Conservation (phyloP, 2,113 vertebrate species). For the Natator depressus region DNA sequence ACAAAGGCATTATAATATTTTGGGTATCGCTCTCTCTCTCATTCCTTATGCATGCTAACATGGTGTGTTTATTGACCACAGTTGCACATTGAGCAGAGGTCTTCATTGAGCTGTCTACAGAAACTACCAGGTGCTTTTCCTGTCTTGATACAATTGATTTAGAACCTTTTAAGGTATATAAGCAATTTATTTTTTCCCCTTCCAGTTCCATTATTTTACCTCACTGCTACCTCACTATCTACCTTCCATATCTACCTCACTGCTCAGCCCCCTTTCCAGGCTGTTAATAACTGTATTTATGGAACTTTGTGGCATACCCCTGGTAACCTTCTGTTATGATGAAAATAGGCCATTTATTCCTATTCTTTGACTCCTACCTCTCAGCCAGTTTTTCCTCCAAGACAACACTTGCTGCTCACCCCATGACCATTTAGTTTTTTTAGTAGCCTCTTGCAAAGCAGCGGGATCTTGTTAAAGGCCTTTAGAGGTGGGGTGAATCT, state of each 20-base stretch:
- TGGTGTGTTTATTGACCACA: neutral
- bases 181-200: neutral
- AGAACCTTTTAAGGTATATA: neutral
- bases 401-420: neutral
- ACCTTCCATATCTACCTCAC: conserved; percentile 4
- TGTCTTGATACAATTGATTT: neutral
- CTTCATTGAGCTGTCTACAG: neutral
- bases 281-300: neutral
- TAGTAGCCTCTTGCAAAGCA: neutral
- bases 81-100: neutral
- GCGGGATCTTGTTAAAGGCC: neutral
- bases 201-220: neutral
- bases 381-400: neutral
- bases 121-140: neutral
- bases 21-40: no score
- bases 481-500: neutral
- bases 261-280: neutral
- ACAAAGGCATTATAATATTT: no score
- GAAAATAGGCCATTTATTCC: neutral
- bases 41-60: neutral
- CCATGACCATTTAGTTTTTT: neutral
- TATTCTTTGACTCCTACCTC: neutral
- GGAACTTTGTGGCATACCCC: neutral
- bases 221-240: no score
- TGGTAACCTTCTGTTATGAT: neutral